phyloP scores from a whole-genome alignment of 2,888 invertebrate species.

The Nesidiocoris tenuis region DNA sequence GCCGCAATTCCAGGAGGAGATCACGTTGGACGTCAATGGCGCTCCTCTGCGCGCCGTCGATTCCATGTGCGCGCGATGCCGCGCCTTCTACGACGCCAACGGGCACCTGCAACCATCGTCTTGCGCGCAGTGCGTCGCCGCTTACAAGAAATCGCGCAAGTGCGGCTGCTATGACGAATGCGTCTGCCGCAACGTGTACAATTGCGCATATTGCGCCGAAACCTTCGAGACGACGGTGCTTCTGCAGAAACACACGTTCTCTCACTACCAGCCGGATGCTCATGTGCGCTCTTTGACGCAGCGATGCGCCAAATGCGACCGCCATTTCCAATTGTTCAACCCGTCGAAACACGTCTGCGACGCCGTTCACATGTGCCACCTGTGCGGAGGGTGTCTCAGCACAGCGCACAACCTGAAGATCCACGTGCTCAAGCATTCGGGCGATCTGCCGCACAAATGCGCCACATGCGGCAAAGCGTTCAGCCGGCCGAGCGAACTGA shows the following conservation, averaged over 20 bases:
- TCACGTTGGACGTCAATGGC: no score
- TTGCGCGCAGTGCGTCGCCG: slow-evolving; percentile 22
- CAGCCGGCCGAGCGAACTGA: slow-evolving; percentile 52
- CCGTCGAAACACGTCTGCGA: slow-evolving; percentile 20
- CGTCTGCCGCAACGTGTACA: slow-evolving; percentile 16
- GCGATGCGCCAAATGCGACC: slow-evolving; percentile 1
- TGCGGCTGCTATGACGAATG: slow-evolving; percentile 23
- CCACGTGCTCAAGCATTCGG: slow-evolving; percentile 50
- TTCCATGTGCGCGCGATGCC: slow-evolving; percentile 13
- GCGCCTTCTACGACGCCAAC: slow-evolving; percentile 24
- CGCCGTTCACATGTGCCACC: slow-evolving; percentile 23
- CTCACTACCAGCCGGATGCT: slow-evolving; percentile 24
- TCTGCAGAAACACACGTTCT: slow-evolving; percentile 41
- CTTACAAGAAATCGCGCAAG: neutral
- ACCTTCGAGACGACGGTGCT: slow-evolving; percentile 30
- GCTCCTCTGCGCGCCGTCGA: neutral
- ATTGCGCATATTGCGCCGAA: slow-evolving; percentile 29
- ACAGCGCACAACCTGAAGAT: slow-evolving; percentile 51
- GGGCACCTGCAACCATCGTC: slow-evolving; percentile 18
- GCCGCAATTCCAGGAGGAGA: no score
- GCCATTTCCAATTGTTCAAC: slow-evolving; percentile 17
- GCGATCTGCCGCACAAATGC: slow-evolving; percentile 51
- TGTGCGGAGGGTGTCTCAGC: slow-evolving; percentile 51
- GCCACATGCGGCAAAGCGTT: slow-evolving; percentile 51
- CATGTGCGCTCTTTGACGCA: neutral